These are phyloP conservation scores for Stichodactyla mertensii DNA, from an alignment of 64 coral and sea anemone species.

Conservation along the genomic window DNA sequence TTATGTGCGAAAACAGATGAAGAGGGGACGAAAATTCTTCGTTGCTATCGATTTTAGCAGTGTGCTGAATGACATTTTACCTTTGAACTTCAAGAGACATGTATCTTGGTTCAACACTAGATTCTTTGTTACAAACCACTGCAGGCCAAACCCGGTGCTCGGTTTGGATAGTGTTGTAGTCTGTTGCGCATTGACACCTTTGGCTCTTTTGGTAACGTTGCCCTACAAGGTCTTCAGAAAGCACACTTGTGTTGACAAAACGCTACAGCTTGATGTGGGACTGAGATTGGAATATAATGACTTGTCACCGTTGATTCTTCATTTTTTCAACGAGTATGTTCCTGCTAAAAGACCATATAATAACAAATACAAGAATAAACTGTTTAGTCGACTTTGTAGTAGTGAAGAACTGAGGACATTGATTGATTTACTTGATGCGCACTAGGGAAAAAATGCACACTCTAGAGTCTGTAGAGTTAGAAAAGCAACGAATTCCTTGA, in stretches of 20 bases:
- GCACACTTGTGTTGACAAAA: not conserved
- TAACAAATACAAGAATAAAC: not conserved
- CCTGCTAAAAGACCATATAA: not conserved
- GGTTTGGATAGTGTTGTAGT: not conserved
- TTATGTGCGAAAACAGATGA: constrained; percentile 15
- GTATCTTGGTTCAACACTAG: constrained; percentile 25
- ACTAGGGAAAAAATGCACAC: not conserved
- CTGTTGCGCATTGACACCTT: not conserved
- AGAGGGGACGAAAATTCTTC: constrained; percentile 18
- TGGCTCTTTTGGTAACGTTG: not conserved
- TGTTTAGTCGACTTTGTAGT: not conserved
- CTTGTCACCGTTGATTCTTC: not conserved
- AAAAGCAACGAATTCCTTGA: too few species aligned
- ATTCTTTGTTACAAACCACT: constrained; percentile 36
- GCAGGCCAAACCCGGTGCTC: not conserved
- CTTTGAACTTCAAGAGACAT: not conserved
- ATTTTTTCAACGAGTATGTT: not conserved
- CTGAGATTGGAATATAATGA: not conserved
- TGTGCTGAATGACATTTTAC: constrained; percentile 15
- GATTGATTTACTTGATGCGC: not conserved
- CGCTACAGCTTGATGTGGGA: not conserved
- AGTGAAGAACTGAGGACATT: not conserved
- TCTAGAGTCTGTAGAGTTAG: not conserved
- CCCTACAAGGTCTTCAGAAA: not conserved
- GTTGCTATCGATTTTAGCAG: constrained; percentile 24